Evolutionary conservation across 2,888 invertebrate species (phyloP), one percentile per base, ranked within the genome.

Genomic region (Erpobdella octoculata): DNA sequence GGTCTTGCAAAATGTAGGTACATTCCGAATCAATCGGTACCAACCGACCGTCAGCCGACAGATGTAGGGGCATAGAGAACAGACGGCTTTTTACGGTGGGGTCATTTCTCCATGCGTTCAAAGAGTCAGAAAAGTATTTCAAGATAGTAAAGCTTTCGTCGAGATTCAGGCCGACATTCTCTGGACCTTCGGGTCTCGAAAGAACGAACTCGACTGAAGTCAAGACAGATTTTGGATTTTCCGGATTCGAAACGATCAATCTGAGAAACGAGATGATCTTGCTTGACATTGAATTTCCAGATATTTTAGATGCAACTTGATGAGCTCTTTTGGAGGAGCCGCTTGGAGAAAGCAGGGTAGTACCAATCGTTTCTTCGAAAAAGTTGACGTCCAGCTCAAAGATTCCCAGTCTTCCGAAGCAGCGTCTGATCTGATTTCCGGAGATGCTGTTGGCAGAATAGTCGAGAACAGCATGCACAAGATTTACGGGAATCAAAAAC

Each of bases 41-140:
- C 33, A 75, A 28, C 53, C 74, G 69, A 4, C 75, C 77, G n/a
- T 76, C 72, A 3, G 76, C 71, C 18, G 76, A 71, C 28, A 74
- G 53, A 67, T 73, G 77, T 25, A 77, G 53, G 2, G 77, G 77
- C 31, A 77, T 72, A 9, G 64, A 46, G 15, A 75, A 48, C 36
- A 77, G 72, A 12, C 69, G 66, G n/a, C 67, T 35, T 12, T 70
- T 67, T 2, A 71, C 41, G 25, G 61, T 66, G 18, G 46, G 28
- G 33, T 74, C 71, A 6, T 70, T 62, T 37, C 73, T 46, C 76
- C 76, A 75, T 8, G 41, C 33, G 12, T 74, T 73, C 0, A 72
- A 41, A n/a, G 73, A 72, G 41, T 77, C 77, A 66, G 65, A 74
- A 73, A 76, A 77, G 66, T 77, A 77, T 59, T 74, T 76, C 37